Evolutionary conservation across 2,113 vertebrate genomes (phyloP).

Genomic region (Sialia sialis): DNA sequence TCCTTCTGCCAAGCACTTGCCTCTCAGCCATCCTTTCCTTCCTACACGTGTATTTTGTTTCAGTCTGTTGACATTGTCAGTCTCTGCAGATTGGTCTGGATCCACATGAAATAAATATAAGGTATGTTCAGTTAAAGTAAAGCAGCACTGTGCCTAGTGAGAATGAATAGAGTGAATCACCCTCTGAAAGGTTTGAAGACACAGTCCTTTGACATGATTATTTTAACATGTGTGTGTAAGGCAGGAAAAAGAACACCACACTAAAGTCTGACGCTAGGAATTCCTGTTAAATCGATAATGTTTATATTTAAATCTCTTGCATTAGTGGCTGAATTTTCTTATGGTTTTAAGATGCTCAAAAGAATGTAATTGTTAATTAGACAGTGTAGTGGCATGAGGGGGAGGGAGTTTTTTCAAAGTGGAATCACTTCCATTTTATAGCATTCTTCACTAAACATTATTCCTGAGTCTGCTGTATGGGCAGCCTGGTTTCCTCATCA

Average conservation of each 20-base stretch:
- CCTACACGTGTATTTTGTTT: conserved; percentile 15
- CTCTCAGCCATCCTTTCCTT: background rate
- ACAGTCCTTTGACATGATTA: conserved; percentile 58
- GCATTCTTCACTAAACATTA: background rate
- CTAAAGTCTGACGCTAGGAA: background rate
- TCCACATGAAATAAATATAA: conserved; percentile 28
- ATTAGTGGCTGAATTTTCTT: background rate
- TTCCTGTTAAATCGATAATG: conserved; percentile 36
- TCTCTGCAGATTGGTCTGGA: background rate
- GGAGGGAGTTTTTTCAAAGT: background rate
- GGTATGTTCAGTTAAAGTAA: background rate
- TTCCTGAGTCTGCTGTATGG: background rate
- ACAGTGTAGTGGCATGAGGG: background rate
- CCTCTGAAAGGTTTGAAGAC: conserved; percentile 56
- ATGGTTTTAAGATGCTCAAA: background rate
- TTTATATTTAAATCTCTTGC: conserved; percentile 10
- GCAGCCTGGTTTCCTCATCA: conserved; percentile 48
- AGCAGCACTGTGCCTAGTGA: conserved; percentile 18
- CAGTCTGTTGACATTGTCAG: conserved; percentile 39
- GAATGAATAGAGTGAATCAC: conserved; percentile 65
- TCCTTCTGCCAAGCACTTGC: conserved; percentile 1
- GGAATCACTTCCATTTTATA: background rate
- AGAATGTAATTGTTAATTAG: background rate
- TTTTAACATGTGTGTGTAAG: conserved; percentile 65
- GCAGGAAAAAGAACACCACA: conserved; percentile 34